Conservation (phyloP, 2,888 invertebrate genomes). For the Xylota sylvarum region DNA sequence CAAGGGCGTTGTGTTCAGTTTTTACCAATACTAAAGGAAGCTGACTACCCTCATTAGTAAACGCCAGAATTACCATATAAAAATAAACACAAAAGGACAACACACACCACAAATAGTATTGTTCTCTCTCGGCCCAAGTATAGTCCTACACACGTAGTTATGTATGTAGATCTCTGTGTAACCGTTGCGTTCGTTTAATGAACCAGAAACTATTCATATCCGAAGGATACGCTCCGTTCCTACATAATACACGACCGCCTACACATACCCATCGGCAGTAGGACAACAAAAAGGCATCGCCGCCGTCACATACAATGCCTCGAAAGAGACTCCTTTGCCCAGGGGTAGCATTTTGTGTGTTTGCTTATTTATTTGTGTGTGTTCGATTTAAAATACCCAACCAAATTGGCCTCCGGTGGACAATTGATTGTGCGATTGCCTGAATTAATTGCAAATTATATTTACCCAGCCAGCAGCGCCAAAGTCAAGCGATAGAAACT, state of each 20-base stretch:
- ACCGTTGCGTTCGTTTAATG: slow-evolving; percentile 28
- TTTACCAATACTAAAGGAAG: slow-evolving; percentile 55
- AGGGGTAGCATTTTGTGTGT: slow-evolving; percentile 18
- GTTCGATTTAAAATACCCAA: slow-evolving; percentile 45
- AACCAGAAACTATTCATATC: slow-evolving; percentile 53
- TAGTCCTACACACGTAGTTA: background rate
- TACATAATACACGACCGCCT: background rate
- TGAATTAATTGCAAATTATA: slow-evolving; percentile 51
- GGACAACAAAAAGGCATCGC: background rate
- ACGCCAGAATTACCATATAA: slow-evolving; percentile 39
- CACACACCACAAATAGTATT: slow-evolving; percentile 32
- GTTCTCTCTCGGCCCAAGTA: background rate
- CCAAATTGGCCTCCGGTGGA: slow-evolving; percentile 45
- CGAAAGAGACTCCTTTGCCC: slow-evolving; percentile 8
- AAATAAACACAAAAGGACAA: slow-evolving; percentile 45
- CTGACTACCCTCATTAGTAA: slow-evolving; percentile 60
- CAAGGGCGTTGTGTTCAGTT: slow-evolving; percentile 46
- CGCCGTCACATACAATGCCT: background rate
- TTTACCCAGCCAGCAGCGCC: slow-evolving; percentile 19
- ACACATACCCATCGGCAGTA: background rate
- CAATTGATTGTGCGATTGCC: slow-evolving; percentile 48
- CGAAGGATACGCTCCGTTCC: slow-evolving; percentile 26
- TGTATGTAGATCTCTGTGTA: background rate
- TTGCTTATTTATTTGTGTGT: slow-evolving; percentile 38
- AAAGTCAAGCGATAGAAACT: background rate